Evolutionary conservation across 2,888 invertebrate species (phyloP), one percentile per base, ranked within the genome.

Genomic region (Oscheius sp.): DNA sequence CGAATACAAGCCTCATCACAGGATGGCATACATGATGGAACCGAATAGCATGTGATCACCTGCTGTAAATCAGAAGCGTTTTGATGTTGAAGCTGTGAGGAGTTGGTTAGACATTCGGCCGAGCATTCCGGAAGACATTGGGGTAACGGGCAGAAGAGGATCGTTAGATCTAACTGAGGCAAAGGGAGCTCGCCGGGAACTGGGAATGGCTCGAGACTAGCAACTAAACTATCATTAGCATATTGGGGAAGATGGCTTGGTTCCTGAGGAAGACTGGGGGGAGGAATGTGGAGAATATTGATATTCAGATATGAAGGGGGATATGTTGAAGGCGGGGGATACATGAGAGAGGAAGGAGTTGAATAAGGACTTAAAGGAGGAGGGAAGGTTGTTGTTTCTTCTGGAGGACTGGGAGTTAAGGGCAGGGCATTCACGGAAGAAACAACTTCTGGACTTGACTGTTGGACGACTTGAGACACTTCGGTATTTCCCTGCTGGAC

Each of bases 1-100:
- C 45, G 34, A 58, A 71, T 69, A 65, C 78, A 78, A 3, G 53
- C 27, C 31, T 69, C 64, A 31, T 70, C 68, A 61, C 78, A 78
- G 23, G 68, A 69, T 33, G 78, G 78, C 78, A 74, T 73, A 72
- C 78, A 78, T 42, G 71, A 57, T n/a, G 78, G 68, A 25, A 71
- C 71, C n/a, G n/a, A n/a, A n/a, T n/a, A n/a, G 61, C 78, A 78
- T 50, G 27, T 25, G 27, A 48, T 50, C n/a, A n/a, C n/a, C n/a
- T n/a, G n/a, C 50, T 46, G 48, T 17, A 34, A 53, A 39, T 31
- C 6, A 50, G 15, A 42, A 48, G 17, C n/a, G 50, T 46, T 46
- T 15, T 42, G 20, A 5, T 25, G 20, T 34, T 33, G n/a, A 46
- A 23, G 25, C 39, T 42, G 23, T n/a, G 61, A 45, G 10, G 58